Evolutionary conservation across 2,797 vertebrate species (phyloP), one percentile per base, ranked within the genome.

Genomic region (Chaenodraco wilsoni): DNA sequence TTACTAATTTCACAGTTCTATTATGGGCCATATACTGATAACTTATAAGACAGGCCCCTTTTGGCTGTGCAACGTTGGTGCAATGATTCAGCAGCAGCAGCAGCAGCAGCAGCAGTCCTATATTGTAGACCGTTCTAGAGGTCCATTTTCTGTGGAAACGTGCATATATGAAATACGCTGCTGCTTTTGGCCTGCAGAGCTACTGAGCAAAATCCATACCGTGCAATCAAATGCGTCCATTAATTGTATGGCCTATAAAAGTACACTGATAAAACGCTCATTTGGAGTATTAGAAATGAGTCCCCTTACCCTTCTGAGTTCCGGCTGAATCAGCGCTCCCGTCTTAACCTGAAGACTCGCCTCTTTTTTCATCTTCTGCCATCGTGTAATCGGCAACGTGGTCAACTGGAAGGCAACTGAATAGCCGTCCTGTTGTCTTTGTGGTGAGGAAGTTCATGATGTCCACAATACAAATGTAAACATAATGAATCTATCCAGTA

Each of bases 231-330:
- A 41, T 72, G 65, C 58, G 16, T 83, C 73, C 69, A 77, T 87
- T 78, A 51, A 78, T 79, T 86, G 86, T 73, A 88, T 87, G 65
- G 48, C 81, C 68, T 81, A 54, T 84, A 72, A 88, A 88, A 84
- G 80, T 79, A 85, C 75, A 87, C 82, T 69, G 79, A 88, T 91
- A 87, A 90, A 91, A 89, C 48, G 57, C 70, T 85, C 78, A 83
- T 76, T 66, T 58, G 41, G 70, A 84, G 57, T 71, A 79, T 88
- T 79, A 83, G 78, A 85, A 88, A 78, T 77, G 86, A 84, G 81
- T 90, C 86, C 83, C 77, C 86, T 85, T 88, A 71, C 44, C 79
- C 54, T 71, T 82, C 58, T 49, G 54, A 72, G 61, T 76, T 55
- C 50, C 45, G 72, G 84, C 88, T 88, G 84, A 84, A 45, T 87